Base-by-base conservation (phyloP, 2,113 vertebrate genomes). In the Myiopsitta monachus region DNA sequence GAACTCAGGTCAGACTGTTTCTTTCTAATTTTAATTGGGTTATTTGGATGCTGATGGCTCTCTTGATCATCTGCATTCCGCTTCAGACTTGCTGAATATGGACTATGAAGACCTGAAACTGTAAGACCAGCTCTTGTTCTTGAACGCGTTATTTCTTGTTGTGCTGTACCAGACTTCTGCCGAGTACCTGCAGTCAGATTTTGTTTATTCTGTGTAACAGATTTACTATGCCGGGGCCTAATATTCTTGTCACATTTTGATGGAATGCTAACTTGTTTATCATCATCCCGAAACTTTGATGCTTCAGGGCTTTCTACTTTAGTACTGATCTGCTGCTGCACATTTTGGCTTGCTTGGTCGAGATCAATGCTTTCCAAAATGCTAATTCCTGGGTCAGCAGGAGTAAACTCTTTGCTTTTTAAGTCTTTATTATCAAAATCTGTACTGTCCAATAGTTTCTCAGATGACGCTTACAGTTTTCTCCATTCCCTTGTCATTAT, bases 1-100 rank as follows among this genome's bases (percentile, higher is more conserved):
- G 86, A 80, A 92, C 95, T 64, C 43, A 97, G 95, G 72, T 97
- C 96, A 55, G 89, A 70, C 18, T 98, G 98, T 88, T 98, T 97
- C 97, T 98, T 99, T 68, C 98, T 99, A 63, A 98, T 96, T 98
- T 99, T 99, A 57, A 97, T 62, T 8, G 98, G 97, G 74, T 98
- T 98, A 80, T 94, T 97, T 69, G 88, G 93, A 95, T 96, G 95
- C n/a, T 97, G 98, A 73, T 98, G 97, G 74, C 94, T 95, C 75
- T 98, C 98, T 27, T 90, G 82, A 21, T 96, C 97, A 91, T 98
- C 98, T 0, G 94, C 95, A 76, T 97, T 98, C 67, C 98, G 96
- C 96, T 99, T 99, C 72, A 98, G 90, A 49, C 92, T 94, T 75
- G 76, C n/a, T 79, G 95, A 80, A 47, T 95, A 92, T 41, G 96